Evolutionary conservation across 92 coral and sea anemone genomes (phyloP).

Genomic region (Zoanthus sansibaricus): DNA sequence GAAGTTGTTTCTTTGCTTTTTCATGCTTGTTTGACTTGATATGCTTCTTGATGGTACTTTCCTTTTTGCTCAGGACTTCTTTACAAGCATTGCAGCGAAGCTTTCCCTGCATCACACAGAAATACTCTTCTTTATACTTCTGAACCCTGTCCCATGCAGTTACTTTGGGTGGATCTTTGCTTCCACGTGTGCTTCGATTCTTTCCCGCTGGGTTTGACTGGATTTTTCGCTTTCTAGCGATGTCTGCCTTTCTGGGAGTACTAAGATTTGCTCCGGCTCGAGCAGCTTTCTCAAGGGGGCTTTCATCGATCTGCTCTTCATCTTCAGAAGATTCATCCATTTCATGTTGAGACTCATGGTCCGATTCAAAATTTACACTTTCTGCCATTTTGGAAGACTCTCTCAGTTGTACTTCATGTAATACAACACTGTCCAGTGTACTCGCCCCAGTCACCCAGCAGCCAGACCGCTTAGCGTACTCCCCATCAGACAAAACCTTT

Average conservation of each 20-base stretch:
- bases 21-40: not conserved
- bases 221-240: conserved; percentile 46
- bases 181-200: conserved; percentile 32
- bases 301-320: not conserved
- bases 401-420: conserved; percentile 20
- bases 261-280: no score
- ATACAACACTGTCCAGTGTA: conserved; percentile 32
- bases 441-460: conserved; percentile 29
- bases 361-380: conserved; percentile 15
- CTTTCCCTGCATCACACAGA: conserved; percentile 36
- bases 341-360: conserved; percentile 34
- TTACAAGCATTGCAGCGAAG: conserved; percentile 32
- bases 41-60: conserved; percentile 53
- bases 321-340: conserved; percentile 39
- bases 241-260: not conserved
- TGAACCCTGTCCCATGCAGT: conserved; percentile 44
- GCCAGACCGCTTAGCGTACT: conserved; percentile 24
- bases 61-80: conserved; percentile 43
- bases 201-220: conserved; percentile 42
- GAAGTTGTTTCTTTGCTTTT: conserved; percentile 14
- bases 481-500: not conserved
- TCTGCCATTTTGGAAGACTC: conserved; percentile 37
- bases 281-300: no score
- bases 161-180: conserved; percentile 41
- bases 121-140: conserved; percentile 43